These are phyloP conservation scores for Anguilla pacifica DNA, from an alignment of 2,797 vertebrate species.

Conservation along the genomic window DNA sequence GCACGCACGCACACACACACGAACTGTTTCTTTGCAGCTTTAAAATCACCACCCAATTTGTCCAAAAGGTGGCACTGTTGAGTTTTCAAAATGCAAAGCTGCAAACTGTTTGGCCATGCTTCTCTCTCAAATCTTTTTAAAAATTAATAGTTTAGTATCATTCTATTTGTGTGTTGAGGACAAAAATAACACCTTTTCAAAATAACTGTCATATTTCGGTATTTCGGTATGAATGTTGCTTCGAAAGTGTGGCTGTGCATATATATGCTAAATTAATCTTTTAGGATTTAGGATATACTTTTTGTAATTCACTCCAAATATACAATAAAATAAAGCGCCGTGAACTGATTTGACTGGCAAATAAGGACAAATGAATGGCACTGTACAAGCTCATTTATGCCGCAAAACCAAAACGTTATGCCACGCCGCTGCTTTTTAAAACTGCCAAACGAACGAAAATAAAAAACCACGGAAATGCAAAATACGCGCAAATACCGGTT, in stretches of 20 bases:
- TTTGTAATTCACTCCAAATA: not conserved
- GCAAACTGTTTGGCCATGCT: slow-evolving; percentile 14
- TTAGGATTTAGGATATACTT: not conserved
- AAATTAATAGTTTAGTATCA: slow-evolving; percentile 23
- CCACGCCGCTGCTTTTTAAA: not conserved
- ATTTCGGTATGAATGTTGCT: not conserved
- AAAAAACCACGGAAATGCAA: not conserved
- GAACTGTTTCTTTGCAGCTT: slow-evolving; percentile 10
- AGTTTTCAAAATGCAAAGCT: slow-evolving; percentile 69
- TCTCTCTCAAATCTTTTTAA: not conserved
- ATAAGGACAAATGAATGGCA: not conserved
- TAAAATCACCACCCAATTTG: slow-evolving; percentile 47
- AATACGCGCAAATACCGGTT: not conserved
- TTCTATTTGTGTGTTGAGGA: slow-evolving; percentile 13
- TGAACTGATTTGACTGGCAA: not conserved
- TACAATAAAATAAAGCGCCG: not conserved
- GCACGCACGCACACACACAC: not conserved
- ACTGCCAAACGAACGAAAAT: not conserved
- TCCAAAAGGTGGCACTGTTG: slow-evolving; percentile 96
- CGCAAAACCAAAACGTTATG: not conserved
- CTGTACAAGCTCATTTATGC: not conserved
- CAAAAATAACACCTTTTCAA: not conserved
- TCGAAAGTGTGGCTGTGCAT: not conserved
- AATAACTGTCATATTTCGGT: not conserved
- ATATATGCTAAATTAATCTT: not conserved